Evolutionary conservation across 2,888 invertebrate species (phyloP).

Genomic region (Xanthia togata): DNA sequence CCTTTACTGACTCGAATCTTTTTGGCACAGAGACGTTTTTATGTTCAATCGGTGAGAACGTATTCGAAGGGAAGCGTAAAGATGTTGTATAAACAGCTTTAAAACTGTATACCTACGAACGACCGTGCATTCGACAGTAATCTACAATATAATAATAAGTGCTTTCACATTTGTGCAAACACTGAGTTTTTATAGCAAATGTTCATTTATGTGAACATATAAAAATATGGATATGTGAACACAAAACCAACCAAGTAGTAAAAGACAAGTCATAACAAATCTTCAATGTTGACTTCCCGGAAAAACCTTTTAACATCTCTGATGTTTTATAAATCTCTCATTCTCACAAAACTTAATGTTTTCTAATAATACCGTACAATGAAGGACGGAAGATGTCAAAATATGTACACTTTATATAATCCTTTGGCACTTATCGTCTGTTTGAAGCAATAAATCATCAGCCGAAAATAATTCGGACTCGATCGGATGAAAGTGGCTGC

Average conservation of each 20-base stretch:
- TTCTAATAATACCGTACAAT: conserved; percentile 28
- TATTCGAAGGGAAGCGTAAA: conserved; percentile 73
- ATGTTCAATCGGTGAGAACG: conserved; percentile 78
- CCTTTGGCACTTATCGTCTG: conserved; percentile 55
- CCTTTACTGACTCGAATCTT: conserved; percentile 75
- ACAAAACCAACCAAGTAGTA: conserved; percentile 53
- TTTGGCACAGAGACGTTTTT: conserved; percentile 78
- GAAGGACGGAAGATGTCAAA: conserved; percentile 24
- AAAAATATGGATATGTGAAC: conserved; percentile 56
- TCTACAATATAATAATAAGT: conserved; percentile 54
- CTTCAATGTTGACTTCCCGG: conserved; percentile 23
- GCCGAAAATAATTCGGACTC: conserved; percentile 67
- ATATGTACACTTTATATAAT: conserved; percentile 52
- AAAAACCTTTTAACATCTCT: conserved; percentile 36
- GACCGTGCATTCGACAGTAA: conserved; percentile 54
- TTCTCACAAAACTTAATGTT: conserved; percentile 39
- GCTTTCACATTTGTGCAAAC: conserved; percentile 49
- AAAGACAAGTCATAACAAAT: conserved; percentile 52
- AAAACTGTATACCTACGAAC: conserved; percentile 60
- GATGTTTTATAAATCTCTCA: conserved; percentile 35
- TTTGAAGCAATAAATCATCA: conserved; percentile 69
- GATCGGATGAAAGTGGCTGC: conserved; percentile 66
- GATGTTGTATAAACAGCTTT: conserved; percentile 71
- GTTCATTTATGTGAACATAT: conserved; percentile 54
- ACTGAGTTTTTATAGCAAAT: conserved; percentile 54